Evolutionary conservation across 2,113 vertebrate species (phyloP), one percentile per base, ranked within the genome.

Genomic region (Tretioscincus oriximinensis): DNA sequence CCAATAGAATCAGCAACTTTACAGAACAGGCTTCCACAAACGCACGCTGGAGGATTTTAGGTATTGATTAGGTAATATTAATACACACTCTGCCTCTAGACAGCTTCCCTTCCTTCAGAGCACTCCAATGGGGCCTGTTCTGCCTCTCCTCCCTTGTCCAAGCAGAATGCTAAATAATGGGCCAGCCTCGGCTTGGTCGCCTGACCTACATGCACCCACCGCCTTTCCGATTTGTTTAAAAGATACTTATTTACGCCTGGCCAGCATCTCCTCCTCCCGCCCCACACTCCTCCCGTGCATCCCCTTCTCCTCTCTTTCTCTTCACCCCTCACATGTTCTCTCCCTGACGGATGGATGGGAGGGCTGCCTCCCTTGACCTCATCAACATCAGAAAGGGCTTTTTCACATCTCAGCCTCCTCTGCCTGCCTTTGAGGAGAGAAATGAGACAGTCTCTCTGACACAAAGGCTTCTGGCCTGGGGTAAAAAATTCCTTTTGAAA

Each of bases 1-100:
- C 90, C 87, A 89, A 88, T 90, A 81, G 87, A 92, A 91, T 82
- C 72, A 87, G 89, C 88, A 94, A 90, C 90, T 93, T 91, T 79
- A 84, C 81, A 78, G 83, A 91, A 83, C 81, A 90, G 85, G 67
- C 88, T 92, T 80, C 82, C 90, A 90, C 87, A 91, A 93, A 93
- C 91, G 82, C 87, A 92, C 93, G 88, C 93, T 88, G 93, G 92
- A 94, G 90, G 87, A 87, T 94, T 95, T 94, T 93, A 93, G 93
- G 73, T 95, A 96, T 96, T 95, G 95, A 96, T 96, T 95, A 96
- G 94, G 93, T 94, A 93, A 95, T 95, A 96, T 95, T 96, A 95
- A 95, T 95, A 96, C 84, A 83, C 91, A 92, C 94, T 93, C 95
- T 91, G 95, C 95, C 95, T 93, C 91, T 89, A 93, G 95, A 93